Base-by-base conservation (phyloP, 2,113 vertebrate genomes). In the Perognathus longimembris region DNA sequence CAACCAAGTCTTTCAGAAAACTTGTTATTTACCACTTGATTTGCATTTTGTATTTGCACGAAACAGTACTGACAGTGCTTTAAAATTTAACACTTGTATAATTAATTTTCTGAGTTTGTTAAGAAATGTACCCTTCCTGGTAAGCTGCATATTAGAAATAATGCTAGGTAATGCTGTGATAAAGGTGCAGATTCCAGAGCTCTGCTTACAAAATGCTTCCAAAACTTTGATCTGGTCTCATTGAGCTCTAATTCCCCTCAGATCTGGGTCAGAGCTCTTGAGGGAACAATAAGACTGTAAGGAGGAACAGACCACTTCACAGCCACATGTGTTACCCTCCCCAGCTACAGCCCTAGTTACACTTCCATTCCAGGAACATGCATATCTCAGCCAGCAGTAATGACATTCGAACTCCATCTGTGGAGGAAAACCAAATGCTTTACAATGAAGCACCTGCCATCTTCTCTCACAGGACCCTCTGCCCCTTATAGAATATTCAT, bases 371-470 rank as follows among this genome's bases (percentile, higher is more conserved):
- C 28, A 40, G 59, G 40, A 94, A 20, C n/a, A 82, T 21, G 17
- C n/a, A 82, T 17, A 77, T 89, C 91, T 94, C 86, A 15, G 34
- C 74, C 18, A 84, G 67, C 69, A 85, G 93, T 89, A 86, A 97
- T 34, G 85, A 85, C 87, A 70, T 0, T 26, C 12, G 34, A 94
- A 81, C 74, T 96, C 94, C 76, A 4, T 71, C 85, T 94, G 54
- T 26, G 80, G 92, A 96, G 89, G 96, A 93, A 97, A 97, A 96
- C 82, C 94, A 57, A 54, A 20, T 90, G 91, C 89, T 96, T 92
- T 42, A 91, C 92, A 92, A 83, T 3, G 84, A 92, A 64, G 78
- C 4, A 28, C 94, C 95, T 61, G 91, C 90, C 3, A 11, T 24
- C 69, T 50, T 0, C 20, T 64, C 54, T 67, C 36, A 67, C 61